These are phyloP conservation scores for Lamellibrachia columna DNA, from an alignment of 2,888 invertebrate species.

Conservation along the genomic window DNA sequence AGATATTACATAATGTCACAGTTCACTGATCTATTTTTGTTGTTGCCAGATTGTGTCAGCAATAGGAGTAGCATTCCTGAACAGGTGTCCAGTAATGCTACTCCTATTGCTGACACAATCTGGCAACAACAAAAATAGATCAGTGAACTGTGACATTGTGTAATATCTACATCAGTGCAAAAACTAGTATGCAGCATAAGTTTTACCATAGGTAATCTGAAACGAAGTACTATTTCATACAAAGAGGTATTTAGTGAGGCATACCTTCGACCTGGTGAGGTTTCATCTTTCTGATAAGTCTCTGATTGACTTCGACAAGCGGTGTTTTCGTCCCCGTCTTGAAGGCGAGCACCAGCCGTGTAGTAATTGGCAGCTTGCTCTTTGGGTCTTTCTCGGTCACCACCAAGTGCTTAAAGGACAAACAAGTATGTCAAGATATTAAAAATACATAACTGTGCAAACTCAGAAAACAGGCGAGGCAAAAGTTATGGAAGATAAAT, in stretches of 20 bases:
- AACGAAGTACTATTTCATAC: background rate
- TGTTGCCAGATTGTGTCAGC: too few relatives aligned
- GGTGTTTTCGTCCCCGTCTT: constrained; percentile 85
- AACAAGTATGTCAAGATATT: background rate
- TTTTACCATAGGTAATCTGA: background rate
- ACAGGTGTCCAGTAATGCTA: too few relatives aligned
- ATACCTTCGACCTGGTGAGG: constrained; percentile 82
- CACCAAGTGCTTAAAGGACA: constrained; percentile 33
- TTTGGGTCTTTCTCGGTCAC: constrained; percentile 63
- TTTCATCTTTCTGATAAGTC: constrained; percentile 80
- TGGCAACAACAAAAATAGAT: background rate
- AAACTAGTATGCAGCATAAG: background rate
- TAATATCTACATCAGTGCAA: background rate
- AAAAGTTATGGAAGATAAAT: constrained; percentile 7
- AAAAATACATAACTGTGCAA: background rate
- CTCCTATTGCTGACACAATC: too few relatives aligned
- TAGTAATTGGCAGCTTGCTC: constrained; percentile 65
- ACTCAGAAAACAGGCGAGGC: background rate
- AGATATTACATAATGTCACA: background rate
- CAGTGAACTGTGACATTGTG: background rate
- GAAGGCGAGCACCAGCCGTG: constrained; percentile 74
- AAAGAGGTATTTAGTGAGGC: background rate
- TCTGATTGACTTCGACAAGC: constrained; percentile 80
- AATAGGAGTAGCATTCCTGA: too few relatives aligned
- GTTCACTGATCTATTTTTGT: background rate